These are phyloP conservation scores for Gallinago solitaria DNA, from an alignment of 2,797 vertebrate species.

Conservation along the genomic window DNA sequence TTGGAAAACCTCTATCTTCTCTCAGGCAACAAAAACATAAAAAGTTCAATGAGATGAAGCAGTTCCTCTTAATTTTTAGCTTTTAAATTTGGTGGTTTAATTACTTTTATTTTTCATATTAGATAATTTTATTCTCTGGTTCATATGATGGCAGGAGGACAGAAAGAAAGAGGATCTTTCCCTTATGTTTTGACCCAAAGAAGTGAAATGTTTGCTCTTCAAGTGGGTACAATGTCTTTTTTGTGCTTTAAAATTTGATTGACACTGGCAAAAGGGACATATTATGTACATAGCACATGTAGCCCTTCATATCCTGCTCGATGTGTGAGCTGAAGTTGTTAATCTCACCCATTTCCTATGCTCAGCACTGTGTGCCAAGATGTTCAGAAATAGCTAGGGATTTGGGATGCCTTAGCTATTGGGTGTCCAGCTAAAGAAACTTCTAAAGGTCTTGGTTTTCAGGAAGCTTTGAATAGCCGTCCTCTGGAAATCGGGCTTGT, in stretches of 20 bases:
- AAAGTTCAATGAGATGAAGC: background rate
- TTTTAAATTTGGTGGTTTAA: background rate
- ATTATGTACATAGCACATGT: slow-evolving; percentile 1
- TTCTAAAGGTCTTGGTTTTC: slow-evolving; percentile 47
- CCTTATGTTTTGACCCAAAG: background rate
- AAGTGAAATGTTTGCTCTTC: background rate
- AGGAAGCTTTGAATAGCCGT: background rate
- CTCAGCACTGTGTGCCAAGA: slow-evolving; percentile 35
- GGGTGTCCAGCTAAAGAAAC: slow-evolving; percentile 32
- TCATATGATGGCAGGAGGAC: background rate
- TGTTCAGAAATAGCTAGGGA: slow-evolving; percentile 47
- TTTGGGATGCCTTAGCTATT: slow-evolving; percentile 44
- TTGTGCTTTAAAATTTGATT: slow-evolving; percentile 48
- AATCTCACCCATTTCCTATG: slow-evolving; percentile 57
- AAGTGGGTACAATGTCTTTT: slow-evolving; percentile 7
- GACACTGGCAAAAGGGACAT: slow-evolving; percentile 45
- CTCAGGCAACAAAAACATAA: background rate
- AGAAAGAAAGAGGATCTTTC: background rate
- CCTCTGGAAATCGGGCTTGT: background rate
- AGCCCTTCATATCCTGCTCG: slow-evolving; percentile 17
- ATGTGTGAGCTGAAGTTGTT: slow-evolving; percentile 28
- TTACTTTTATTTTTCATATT: background rate
- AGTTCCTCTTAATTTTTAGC: background rate
- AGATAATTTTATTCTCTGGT: background rate
- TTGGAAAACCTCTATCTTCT: background rate